These are phyloP conservation scores for Lota lota DNA, from an alignment of 2,113 vertebrate species.

Conservation along the genomic window DNA sequence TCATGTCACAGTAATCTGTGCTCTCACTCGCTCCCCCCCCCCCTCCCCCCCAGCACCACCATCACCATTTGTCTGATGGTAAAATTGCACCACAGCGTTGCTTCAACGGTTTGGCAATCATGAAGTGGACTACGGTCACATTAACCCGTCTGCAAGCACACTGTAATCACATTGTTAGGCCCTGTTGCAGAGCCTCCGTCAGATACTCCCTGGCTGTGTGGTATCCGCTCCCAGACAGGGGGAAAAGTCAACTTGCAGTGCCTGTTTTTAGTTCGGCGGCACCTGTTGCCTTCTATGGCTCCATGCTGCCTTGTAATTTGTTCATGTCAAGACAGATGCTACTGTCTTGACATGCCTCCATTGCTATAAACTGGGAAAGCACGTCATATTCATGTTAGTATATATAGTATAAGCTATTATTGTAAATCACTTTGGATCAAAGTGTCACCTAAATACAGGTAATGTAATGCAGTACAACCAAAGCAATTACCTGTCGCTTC, in stretches of 20 bases:
- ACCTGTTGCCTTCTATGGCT: conserved; percentile 13
- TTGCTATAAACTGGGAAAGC: too few relatives aligned
- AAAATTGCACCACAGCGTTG: conserved; percentile 16
- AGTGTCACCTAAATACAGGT: too few relatives aligned
- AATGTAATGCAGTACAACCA: too few relatives aligned
- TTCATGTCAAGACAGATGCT: too few relatives aligned
- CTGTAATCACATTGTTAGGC: conserved; percentile 45
- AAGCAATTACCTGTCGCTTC: too few relatives aligned
- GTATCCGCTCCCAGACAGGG: conserved; percentile 37
- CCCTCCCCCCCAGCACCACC: background rate
- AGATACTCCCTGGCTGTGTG: conserved; percentile 11
- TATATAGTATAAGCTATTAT: too few relatives aligned
- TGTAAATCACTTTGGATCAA: too few relatives aligned
- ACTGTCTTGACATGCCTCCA: too few relatives aligned
- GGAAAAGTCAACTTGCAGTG: conserved; percentile 9
- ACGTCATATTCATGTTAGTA: too few relatives aligned
- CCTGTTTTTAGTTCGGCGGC: conserved; percentile 31
- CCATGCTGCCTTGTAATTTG: background rate
- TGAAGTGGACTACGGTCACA: conserved; percentile 24
- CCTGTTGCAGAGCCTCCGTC: conserved; percentile 7
- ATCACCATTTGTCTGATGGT: background rate
- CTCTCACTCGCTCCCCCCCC: background rate
- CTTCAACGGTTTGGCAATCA: background rate
- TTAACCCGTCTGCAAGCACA: conserved; percentile 8
- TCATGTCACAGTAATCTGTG: background rate